These are phyloP conservation scores for Cyphomyrus plagiostoma DNA, from an alignment of 2,113 vertebrate genomes.

Conservation along the genomic window DNA sequence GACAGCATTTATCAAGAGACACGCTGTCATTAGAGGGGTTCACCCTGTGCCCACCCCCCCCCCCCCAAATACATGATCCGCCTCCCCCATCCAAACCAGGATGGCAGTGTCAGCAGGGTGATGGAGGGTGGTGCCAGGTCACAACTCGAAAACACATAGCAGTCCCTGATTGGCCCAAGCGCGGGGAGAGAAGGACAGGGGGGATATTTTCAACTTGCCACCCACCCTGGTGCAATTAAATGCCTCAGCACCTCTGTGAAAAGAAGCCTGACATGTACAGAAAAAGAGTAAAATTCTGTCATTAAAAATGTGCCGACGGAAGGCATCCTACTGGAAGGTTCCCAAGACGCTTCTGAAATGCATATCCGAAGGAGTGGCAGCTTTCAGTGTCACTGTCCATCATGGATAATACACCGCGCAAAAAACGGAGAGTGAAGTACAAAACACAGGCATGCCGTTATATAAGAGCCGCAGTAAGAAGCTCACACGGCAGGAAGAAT, in stretches of 20 bases:
- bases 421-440: background rate
- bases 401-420: background rate
- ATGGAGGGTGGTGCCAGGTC: background rate
- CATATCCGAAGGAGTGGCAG: background rate
- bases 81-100: background rate
- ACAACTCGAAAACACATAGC: background rate
- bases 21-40: background rate
- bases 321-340: background rate
- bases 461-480: background rate
- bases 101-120: background rate
- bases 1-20: constrained; percentile 9
- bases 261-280: background rate
- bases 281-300: constrained; percentile 6
- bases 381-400: background rate
- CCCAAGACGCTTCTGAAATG: background rate
- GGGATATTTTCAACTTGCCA: background rate
- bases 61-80: background rate
- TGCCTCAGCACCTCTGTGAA: background rate
- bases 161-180: background rate
- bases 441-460: background rate
- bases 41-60: background rate
- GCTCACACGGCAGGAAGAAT: background rate
- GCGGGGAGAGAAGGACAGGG: background rate
- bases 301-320: constrained; percentile 17
- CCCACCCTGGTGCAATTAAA: constrained; percentile 12